phyloP scores from a whole-genome alignment of 2,888 invertebrate genomes.

The Sicus ferrugineus region DNA sequence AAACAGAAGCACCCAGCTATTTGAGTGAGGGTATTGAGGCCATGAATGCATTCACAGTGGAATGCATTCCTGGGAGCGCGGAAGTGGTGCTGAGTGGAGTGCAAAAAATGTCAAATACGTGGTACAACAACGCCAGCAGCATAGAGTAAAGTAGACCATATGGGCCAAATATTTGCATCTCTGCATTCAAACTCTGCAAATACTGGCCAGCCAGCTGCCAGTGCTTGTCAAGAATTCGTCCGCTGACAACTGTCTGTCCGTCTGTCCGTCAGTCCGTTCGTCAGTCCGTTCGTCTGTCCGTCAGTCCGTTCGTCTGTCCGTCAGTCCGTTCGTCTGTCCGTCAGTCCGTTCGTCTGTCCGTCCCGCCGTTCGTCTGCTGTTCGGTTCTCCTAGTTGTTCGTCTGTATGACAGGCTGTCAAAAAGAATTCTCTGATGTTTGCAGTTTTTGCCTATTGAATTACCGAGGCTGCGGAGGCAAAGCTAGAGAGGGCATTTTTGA shows the following conservation, averaged over 20 bases:
- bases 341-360: not conserved
- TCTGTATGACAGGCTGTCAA: slow-evolving; percentile 19
- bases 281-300: not conserved
- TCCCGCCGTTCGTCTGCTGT: not conserved
- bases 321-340: slow-evolving; percentile 32
- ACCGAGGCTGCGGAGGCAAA: slow-evolving; percentile 36
- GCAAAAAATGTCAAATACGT: not conserved
- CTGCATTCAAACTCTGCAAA: slow-evolving; percentile 17
- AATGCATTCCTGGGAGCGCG: not conserved
- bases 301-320: not conserved
- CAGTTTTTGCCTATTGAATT: slow-evolving; percentile 43
- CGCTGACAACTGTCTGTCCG: slow-evolving; percentile 35
- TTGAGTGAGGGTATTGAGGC: slow-evolving; percentile 19
- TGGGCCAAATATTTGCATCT: slow-evolving; percentile 31
- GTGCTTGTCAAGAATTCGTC: slow-evolving; percentile 37
- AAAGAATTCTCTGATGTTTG: slow-evolving; percentile 29
- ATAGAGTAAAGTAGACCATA: slow-evolving; percentile 30
- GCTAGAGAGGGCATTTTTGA: slow-evolving; percentile 45
- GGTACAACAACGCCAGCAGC: slow-evolving; percentile 15
- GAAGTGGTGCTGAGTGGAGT: not conserved
- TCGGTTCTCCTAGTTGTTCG: not conserved
- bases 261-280: slow-evolving; percentile 19
- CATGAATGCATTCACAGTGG: slow-evolving; percentile 30
- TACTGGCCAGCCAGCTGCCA: slow-evolving; percentile 10
- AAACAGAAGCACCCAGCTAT: slow-evolving; percentile 25